Conservation (phyloP, 2,113 vertebrate species). For the Aptenodytes forsteri region DNA sequence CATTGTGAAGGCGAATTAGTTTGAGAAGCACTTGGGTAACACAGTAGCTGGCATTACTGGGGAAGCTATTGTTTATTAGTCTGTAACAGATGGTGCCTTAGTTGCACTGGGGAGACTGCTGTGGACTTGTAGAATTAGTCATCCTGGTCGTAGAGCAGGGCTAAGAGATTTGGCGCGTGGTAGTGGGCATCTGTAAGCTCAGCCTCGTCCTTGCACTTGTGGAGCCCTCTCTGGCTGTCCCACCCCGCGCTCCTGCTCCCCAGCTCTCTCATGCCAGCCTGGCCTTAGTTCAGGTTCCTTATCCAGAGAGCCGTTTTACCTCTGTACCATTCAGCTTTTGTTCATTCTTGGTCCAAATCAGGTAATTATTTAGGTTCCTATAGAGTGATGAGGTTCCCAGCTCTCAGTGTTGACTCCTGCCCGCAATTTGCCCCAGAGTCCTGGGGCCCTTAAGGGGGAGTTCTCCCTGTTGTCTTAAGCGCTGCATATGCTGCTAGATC, state of each 20-base stretch:
- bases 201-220: not conserved
- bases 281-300: not conserved
- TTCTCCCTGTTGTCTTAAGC: not conserved
- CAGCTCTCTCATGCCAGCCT: not conserved
- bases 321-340: not conserved
- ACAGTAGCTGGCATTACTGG: not conserved
- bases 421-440: not conserved
- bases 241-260: accelerated
- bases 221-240: not conserved
- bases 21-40: not conserved
- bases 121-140: not conserved
- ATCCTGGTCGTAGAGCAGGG: not conserved
- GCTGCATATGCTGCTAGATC: not conserved
- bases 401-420: not conserved
- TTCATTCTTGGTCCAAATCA: not conserved
- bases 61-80: not conserved
- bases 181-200: not conserved
- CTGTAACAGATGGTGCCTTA: not conserved
- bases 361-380: not conserved
- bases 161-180: accelerated
- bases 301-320: not conserved
- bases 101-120: not conserved
- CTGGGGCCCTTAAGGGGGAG: not conserved
- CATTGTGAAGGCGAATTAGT: not conserved
- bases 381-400: not conserved